Conservation (phyloP, 2,888 invertebrate genomes). For the Philhelius pedissequus region DNA sequence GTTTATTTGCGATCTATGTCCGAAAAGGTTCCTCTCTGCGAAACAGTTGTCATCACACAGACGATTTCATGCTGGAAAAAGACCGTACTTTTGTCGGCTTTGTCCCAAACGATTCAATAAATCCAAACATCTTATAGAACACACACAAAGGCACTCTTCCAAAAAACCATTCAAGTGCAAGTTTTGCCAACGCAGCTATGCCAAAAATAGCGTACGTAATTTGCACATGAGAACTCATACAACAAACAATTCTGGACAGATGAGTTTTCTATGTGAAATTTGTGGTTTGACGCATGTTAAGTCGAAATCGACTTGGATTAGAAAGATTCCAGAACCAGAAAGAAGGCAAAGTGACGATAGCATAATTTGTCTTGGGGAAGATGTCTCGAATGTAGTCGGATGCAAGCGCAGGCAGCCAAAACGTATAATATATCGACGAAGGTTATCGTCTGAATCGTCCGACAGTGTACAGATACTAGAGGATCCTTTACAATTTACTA, state of each 20-base stretch:
- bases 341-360: background rate
- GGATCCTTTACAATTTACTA: conserved; percentile 3
- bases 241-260: background rate
- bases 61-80: background rate
- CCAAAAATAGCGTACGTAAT: background rate
- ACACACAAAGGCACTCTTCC: background rate
- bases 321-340: background rate
- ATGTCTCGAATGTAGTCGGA: background rate
- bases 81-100: background rate
- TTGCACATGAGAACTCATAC: conserved; percentile 14
- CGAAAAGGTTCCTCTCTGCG: background rate
- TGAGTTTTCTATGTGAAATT: background rate
- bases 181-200: background rate
- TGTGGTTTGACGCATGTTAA: background rate
- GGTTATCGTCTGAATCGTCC: background rate
- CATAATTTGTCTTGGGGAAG: background rate
- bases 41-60: background rate
- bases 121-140: background rate
- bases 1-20: background rate
- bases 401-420: too few species aligned
- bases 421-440: background rate
- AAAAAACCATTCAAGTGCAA: conserved; percentile 25
- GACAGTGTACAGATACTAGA: conserved; percentile 9
- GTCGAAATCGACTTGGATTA: background rate
- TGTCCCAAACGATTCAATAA: conserved; percentile 1